phyloP scores from a whole-genome alignment of 2,113 vertebrate species.

The Ceratotherium simum region DNA sequence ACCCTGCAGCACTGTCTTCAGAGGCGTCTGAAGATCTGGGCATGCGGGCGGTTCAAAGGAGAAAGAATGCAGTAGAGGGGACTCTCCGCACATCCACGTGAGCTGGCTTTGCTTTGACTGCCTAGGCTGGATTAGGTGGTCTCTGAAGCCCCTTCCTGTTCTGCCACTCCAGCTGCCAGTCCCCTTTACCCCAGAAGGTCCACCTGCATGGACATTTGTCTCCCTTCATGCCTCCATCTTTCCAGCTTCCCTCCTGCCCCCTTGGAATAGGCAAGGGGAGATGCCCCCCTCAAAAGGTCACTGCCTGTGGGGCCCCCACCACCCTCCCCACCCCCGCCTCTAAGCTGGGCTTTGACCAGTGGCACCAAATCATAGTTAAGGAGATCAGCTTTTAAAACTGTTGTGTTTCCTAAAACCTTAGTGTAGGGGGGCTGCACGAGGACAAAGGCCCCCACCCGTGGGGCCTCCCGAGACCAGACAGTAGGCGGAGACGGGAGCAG shows the following conservation, averaged over 20 bases:
- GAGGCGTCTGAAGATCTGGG: accelerated
- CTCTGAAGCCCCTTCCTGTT: background rate
- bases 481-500: too few species aligned
- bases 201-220: background rate
- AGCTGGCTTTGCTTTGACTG: background rate
- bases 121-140: background rate
- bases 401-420: background rate
- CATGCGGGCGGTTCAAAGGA: accelerated
- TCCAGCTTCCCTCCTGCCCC: background rate
- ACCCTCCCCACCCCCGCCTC: background rate
- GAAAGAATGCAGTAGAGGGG: too few species aligned
- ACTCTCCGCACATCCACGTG: accelerated
- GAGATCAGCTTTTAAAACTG: background rate
- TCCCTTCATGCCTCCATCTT: background rate
- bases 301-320: accelerated
- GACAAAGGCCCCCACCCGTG: background rate
- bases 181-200: background rate
- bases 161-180: background rate
- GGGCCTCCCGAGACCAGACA: background rate
- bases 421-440: background rate
- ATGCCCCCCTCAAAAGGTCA: too few species aligned
- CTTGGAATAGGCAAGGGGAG: background rate
- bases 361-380: too few species aligned
- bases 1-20: accelerated
- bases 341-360: background rate